phyloP scores from a whole-genome alignment of 2,797 vertebrate genomes.

The Epinephelus awoara region DNA sequence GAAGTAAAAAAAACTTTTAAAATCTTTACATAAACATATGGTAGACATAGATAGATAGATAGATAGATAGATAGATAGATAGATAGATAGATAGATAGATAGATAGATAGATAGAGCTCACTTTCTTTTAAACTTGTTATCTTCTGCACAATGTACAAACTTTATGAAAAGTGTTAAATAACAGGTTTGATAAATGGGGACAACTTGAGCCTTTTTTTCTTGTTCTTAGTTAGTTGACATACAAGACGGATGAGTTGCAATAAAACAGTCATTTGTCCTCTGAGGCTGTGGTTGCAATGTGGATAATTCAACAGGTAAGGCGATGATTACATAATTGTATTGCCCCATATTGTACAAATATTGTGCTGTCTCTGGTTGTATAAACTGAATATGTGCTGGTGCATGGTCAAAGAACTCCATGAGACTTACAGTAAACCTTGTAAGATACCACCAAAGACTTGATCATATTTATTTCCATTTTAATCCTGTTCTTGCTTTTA shows the following conservation, averaged over 20 bases:
- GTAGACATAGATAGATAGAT: conserved; percentile 13
- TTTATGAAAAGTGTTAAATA: conserved; percentile 41
- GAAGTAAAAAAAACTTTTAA: neutral
- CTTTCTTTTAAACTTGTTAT: conserved; percentile 3
- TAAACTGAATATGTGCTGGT: conserved; percentile 66
- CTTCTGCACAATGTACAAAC: conserved; percentile 18
- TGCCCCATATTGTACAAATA: conserved; percentile 64
- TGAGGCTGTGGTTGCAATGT: conserved; percentile 49
- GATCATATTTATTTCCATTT: conserved; percentile 5
- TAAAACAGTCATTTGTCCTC: conserved; percentile 65
- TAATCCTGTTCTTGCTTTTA: conserved; percentile 6
- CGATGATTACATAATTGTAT: conserved; percentile 68
- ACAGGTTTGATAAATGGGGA: conserved; percentile 44
- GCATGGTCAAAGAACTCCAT: conserved; percentile 38
- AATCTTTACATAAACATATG: neutral
- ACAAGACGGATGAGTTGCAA: conserved; percentile 60
- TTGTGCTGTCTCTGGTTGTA: conserved; percentile 59
- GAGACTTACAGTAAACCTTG: conserved; percentile 26
- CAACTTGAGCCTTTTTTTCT: conserved; percentile 23
- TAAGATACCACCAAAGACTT: conserved; percentile 13
- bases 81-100: neutral
- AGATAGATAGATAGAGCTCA: neutral
- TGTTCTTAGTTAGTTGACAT: conserved; percentile 22
- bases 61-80: conserved; percentile 2
- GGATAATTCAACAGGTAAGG: conserved; percentile 56